phyloP scores from a whole-genome alignment of 1,140 invertebrate species.

The Planococcus citri region DNA sequence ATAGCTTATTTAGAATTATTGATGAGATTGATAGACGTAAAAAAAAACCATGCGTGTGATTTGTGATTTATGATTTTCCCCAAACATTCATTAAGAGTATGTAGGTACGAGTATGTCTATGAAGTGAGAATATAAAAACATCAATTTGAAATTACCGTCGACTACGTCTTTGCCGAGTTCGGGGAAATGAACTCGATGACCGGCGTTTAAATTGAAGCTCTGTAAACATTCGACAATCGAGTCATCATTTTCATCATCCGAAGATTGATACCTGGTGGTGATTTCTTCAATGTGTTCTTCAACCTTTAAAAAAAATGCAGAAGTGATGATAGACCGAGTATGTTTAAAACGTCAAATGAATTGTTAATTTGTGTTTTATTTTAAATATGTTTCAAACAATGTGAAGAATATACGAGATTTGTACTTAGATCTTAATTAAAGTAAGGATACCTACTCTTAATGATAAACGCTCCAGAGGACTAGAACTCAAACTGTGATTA shows the following conservation, averaged over 20 bases:
- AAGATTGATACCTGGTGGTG: conserved; percentile 31
- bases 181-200: conserved; percentile 48
- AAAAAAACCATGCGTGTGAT: too few species aligned
- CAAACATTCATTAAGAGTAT: too few species aligned
- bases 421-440: too few species aligned
- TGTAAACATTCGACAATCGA: conserved; percentile 29
- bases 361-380: too few species aligned
- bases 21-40: not conserved
- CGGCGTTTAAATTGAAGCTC: conserved; percentile 29
- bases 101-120: too few species aligned
- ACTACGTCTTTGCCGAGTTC: conserved; percentile 56
- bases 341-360: too few species aligned
- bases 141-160: conserved; percentile 36
- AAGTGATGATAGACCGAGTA: too few species aligned
- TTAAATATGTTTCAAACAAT: too few species aligned
- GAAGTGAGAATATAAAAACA: too few species aligned
- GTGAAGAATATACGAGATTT: too few species aligned
- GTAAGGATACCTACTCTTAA: not conserved
- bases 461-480: not conserved
- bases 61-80: too few species aligned
- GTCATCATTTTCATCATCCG: conserved; percentile 28
- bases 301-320: conserved; percentile 1
- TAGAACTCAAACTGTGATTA: not conserved
- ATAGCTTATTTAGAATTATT: too few species aligned
- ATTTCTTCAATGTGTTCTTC: conserved; percentile 41